Evolutionary conservation across 2,113 vertebrate genomes (phyloP), one percentile per base, ranked within the genome.

Genomic region (Actenoides lindsayi): DNA sequence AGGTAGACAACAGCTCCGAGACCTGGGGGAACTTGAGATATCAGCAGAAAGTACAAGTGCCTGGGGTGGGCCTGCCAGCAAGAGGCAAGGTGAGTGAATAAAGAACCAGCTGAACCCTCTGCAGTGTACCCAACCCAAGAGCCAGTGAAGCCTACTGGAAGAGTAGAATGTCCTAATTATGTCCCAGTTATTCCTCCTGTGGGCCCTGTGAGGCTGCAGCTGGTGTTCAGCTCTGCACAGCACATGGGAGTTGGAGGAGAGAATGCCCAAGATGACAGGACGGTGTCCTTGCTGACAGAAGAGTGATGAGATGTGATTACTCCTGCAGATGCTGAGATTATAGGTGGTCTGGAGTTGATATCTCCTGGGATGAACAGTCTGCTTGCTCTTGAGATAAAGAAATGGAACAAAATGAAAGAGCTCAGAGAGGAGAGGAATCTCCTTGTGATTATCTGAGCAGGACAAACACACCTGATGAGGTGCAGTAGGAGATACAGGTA

Each of bases 281-380:
- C 2, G 25, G 68, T 37, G 54, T 30, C 30, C 71, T 37, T 9
- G 5, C 83, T 89, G 69, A 11, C 91, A 48, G 77, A 93, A 93
- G 83, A 86, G 48, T 89, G 94, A 85, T 63, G 95, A 93, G 92
- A 87, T 50, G 37, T 33, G 92, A 90, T 93, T 89, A 63, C 7
- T 91, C 37, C 19, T 68, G 91, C 56, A 92, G 96, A 93, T 39
- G 62, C 82, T 88, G 70, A 78, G 94, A 90, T 94, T 94, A 97
- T 91, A 95, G 96, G 96, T 97, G 96, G 94, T 95, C 95, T 37
- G 13, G 71, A 68, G 74, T 39, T 50, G 46, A 35, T 33, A 33
- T 24, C 5, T 35, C 9, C 10, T 7, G 44, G 77, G 62, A 89
- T 87, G 84, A 94, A 89, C 63, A 83, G 25, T 70, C 74, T 76